Evolutionary conservation across 2,888 invertebrate genomes (phyloP), one percentile per base, ranked within the genome.

Genomic region (Stenoptilia bipunctidactyla): DNA sequence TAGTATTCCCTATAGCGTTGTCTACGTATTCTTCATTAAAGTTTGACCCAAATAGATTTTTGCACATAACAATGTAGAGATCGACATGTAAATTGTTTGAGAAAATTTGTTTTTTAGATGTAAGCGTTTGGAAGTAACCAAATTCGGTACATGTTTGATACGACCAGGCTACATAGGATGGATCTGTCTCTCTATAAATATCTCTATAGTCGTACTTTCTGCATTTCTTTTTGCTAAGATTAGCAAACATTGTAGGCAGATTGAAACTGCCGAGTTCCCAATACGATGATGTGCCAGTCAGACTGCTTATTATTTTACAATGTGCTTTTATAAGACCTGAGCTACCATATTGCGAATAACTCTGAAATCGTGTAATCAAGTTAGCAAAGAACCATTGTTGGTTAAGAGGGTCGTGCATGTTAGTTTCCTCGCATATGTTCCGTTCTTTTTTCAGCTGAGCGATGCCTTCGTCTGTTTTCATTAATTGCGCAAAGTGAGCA

Each of bases 81-180:
- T 75, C 67, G 1, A 85, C 43, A 0, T 74, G 67, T 20, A 20
- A 20, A 40, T 86, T 54, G 15, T 71, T 60, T 1, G 85, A 85
- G 60, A 91, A 92, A 0, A 89, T 87, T 13, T 87, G 86, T 1
- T 74, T 62, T 2, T 66, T 53, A 1, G 86, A 85, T 45, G 84
- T 84, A 0, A 89, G 85, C 0, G 88, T 89, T 61, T 90, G 90
- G 58, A 84, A 92, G 58, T 88, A 92, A 15, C 92, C 91, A 56
- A 89, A 92, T 67, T 93, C 92, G 2, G 88, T 89, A 64, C 93
- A 93, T 0, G 90, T 91, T 66, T 92, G 92, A 58, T 90, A 91
- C 1, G 70, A 72, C 92, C 92, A 92, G 9, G 72, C 55, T 1
- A 55, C 49, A 8, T 20, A 8, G 20, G 3, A 3, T 20, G 20